Conservation (phyloP, 35 echinoderm and acorn worm genomes). For the Lytechinus variegatus region DNA sequence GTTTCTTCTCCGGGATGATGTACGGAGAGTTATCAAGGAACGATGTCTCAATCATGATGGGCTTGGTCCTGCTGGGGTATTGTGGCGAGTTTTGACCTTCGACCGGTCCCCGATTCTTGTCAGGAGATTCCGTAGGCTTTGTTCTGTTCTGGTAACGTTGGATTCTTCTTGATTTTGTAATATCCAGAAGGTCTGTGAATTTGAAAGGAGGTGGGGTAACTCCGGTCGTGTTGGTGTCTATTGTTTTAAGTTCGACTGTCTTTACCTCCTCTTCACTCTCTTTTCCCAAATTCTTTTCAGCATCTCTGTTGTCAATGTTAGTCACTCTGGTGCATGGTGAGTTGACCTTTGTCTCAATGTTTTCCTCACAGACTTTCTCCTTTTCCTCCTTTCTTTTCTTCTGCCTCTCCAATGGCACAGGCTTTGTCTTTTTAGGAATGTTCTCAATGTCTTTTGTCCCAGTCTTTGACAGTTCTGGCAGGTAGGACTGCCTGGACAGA, state of each 20-base stretch:
- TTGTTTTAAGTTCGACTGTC: not conserved
- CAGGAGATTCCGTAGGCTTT: not conserved
- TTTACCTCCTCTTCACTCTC: not conserved
- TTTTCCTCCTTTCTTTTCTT: slow-evolving; percentile 15
- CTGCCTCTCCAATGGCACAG: not conserved
- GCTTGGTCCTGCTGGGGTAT: not conserved
- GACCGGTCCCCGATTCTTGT: not conserved
- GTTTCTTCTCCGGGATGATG: slow-evolving; percentile 28
- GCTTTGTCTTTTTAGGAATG: not conserved
- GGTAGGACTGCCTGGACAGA: slow-evolving; percentile 11
- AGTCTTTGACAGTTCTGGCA: slow-evolving; percentile 38
- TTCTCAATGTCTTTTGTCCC: not conserved
- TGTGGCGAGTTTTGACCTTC: not conserved
- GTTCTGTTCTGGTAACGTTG: slow-evolving; percentile 32
- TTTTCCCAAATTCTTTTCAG: slow-evolving; percentile 1
- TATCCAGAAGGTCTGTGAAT: slow-evolving; percentile 45
- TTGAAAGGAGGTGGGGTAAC: slow-evolving; percentile 44
- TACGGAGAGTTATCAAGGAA: slow-evolving; percentile 54
- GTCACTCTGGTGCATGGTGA: not conserved
- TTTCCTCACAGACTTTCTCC: slow-evolving; percentile 20
- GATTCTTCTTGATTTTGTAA: not conserved
- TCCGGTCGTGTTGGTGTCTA: not conserved
- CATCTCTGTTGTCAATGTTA: slow-evolving; percentile 20
- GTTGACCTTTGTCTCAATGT: not conserved
- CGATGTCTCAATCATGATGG: slow-evolving; percentile 58